Evolutionary conservation across 2,888 invertebrate genomes (phyloP).

Genomic region (Hirtodrosophila histrioides): DNA sequence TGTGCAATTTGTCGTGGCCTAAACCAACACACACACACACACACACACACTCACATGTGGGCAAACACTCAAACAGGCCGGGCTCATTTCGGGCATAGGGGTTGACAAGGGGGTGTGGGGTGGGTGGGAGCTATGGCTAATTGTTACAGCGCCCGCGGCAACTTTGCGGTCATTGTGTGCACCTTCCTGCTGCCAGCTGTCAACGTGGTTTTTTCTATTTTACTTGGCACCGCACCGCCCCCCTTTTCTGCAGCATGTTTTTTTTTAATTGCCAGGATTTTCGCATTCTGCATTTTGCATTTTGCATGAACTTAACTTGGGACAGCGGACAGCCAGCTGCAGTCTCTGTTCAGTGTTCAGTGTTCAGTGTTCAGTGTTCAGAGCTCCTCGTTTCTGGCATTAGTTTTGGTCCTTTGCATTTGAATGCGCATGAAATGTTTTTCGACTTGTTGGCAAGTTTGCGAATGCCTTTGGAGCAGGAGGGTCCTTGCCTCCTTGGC

Average conservation of each 20-base stretch:
- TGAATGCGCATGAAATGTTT: constrained; percentile 72
- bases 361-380: constrained; percentile 9
- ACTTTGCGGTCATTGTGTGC: constrained; percentile 53
- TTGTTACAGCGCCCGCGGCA: constrained; percentile 68
- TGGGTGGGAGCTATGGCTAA: constrained; percentile 48
- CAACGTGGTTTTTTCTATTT: constrained; percentile 46
- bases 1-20: constrained; percentile 68
- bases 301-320: constrained; percentile 62
- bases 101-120: constrained; percentile 1
- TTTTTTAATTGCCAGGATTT: constrained; percentile 73
- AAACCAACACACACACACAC: constrained; percentile 28
- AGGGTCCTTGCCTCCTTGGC: not conserved
- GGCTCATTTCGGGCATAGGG: constrained; percentile 27
- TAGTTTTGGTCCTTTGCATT: constrained; percentile 62
- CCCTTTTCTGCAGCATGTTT: constrained; percentile 24
- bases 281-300: constrained; percentile 48
- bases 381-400: constrained; percentile 31
- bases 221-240: constrained; percentile 12
- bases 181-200: constrained; percentile 59
- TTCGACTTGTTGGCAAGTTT: constrained; percentile 62
- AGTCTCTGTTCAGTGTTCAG: constrained; percentile 18
- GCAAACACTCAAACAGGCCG: constrained; percentile 44
- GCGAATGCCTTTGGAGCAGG: constrained; percentile 15
- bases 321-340: constrained; percentile 19
- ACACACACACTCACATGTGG: constrained; percentile 19